phyloP scores from a whole-genome alignment of 2,113 vertebrate genomes.

The Anolis carolinensis region DNA sequence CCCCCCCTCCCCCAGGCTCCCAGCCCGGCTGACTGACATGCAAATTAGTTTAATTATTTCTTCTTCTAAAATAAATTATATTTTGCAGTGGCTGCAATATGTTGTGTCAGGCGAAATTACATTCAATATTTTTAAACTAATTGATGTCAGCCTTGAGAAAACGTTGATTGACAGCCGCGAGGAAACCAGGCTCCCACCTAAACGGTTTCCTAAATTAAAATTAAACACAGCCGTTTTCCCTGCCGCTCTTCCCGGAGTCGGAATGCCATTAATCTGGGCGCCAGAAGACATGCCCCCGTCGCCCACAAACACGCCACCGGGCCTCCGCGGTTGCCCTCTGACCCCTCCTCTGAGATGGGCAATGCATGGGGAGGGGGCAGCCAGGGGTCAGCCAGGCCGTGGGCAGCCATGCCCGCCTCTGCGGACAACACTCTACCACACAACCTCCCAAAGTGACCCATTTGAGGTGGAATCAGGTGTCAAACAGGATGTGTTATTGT shows the following conservation, averaged over 20 bases:
- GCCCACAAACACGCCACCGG: too few relatives aligned
- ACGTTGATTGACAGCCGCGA: constrained; percentile 79
- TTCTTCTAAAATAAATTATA: constrained; percentile 88
- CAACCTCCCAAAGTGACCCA: too few relatives aligned
- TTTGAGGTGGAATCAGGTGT: too few relatives aligned
- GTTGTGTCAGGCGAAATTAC: constrained; percentile 87
- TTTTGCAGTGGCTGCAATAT: constrained; percentile 86
- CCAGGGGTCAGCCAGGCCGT: neutral
- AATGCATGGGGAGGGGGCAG: neutral
- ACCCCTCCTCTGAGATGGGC: too few relatives aligned
- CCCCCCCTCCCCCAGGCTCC: constrained; percentile 41
- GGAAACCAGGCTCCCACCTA: constrained; percentile 77
- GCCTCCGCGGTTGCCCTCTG: too few relatives aligned
- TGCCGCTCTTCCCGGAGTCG: constrained; percentile 70
- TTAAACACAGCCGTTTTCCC: constrained; percentile 72
- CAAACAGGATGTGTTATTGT: too few relatives aligned
- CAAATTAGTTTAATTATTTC: constrained; percentile 89
- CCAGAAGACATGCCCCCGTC: neutral
- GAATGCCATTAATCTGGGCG: constrained; percentile 65
- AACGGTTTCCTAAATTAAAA: constrained; percentile 79
- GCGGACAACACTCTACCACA: too few relatives aligned
- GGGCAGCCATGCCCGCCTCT: too few relatives aligned
- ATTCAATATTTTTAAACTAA: constrained; percentile 89
- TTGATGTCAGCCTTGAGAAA: constrained; percentile 85
- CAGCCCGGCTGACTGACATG: constrained; percentile 83